phyloP scores from a whole-genome alignment of 2,113 vertebrate genomes.

The Morone saxatilis region DNA sequence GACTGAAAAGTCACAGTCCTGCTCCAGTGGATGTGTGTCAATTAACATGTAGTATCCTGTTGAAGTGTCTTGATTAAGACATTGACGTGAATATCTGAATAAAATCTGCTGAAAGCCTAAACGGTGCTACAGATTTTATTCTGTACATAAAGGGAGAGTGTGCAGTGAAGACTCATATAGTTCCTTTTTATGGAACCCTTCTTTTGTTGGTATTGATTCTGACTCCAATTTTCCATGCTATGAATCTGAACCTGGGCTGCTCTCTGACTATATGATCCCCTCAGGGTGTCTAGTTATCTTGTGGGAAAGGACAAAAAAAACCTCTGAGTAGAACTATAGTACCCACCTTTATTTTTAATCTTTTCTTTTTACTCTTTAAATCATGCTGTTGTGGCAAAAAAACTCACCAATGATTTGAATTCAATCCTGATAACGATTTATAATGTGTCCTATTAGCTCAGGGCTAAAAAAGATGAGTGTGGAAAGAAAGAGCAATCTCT shows the following conservation, averaged over 20 bases:
- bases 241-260: constrained; percentile 47
- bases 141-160: constrained; percentile 15
- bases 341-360: not conserved
- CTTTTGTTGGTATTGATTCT: constrained; percentile 69
- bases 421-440: constrained; percentile 22
- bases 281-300: constrained; percentile 56
- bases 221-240: constrained; percentile 57
- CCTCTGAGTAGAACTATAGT: not conserved
- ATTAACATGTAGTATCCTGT: not conserved
- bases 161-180: constrained; percentile 17
- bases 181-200: constrained; percentile 41
- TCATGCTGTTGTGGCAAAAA: constrained; percentile 10
- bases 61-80: not conserved
- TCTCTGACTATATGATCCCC: constrained; percentile 55
- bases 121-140: not conserved
- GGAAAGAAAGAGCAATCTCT: constrained; percentile 27
- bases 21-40: not conserved
- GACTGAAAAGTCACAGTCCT: not conserved
- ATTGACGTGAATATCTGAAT: not conserved
- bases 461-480: constrained; percentile 27
- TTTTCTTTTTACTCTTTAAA: constrained; percentile 21
- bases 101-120: not conserved
- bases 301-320: not conserved
- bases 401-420: constrained; percentile 23
- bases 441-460: constrained; percentile 37